Base-by-base conservation (phyloP, 1,140 invertebrate genomes). In the Trinorchestia longiramus region DNA sequence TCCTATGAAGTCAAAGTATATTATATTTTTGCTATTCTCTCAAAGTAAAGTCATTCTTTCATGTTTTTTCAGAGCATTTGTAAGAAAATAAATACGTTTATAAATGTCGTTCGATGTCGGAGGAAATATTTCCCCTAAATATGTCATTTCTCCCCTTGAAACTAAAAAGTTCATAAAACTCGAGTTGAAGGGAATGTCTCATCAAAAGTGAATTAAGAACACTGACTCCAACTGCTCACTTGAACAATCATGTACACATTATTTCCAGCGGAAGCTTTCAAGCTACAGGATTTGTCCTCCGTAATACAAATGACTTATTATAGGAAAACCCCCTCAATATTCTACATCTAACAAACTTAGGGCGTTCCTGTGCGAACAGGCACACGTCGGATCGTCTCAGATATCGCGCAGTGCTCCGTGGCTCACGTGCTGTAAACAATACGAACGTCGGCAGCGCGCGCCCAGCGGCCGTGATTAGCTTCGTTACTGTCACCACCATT, bases 401-500 rank as follows among this genome's bases (percentile, higher is more conserved):
- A 94, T 94, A 94, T 94, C 92, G 43, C 43, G 44, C 92, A 23
- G 92, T 8, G 6, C 92, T 94, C 92, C 92, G 92, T 47, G 40
- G 0, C 92, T 94, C 92, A 94, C 92, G 92, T 94, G 92, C 44
- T 94, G 92, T 94, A 94, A 94, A 94, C 92, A 94, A 94, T 94
- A 94, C 92, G 43, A 40, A 40, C 41, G 44, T 44, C 19, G 41
- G 8, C 43, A 47, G 23, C 92, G 15, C 40, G 41, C 43, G 40
- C 43, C 11, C 43, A 11, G 6, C 43, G 40, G 43, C 43, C 43
- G 3, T 94, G 92, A 94, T 94, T 94, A 94, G 92, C 92, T 94
- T 94, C 92, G 92, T 94, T 94, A 94, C 92, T 94, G 92, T 94
- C 92, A 94, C 41, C 43, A 36, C 6, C 40, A 94, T 94, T 94